Evolutionary conservation across 2,113 vertebrate genomes (phyloP).

Genomic region (Puma concolor): DNA sequence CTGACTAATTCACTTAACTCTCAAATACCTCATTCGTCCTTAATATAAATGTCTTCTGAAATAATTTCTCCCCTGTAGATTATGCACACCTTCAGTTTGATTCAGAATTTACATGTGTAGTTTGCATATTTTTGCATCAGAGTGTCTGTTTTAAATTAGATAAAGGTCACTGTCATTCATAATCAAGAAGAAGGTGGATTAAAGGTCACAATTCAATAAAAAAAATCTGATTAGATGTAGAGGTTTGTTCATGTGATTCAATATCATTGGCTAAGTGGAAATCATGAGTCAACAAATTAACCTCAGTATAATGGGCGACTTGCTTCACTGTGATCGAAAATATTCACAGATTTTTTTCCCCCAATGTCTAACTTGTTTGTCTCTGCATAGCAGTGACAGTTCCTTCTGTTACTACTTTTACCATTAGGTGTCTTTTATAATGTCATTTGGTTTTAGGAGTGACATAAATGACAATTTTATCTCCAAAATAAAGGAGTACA

Average conservation of each 20-base stretch:
- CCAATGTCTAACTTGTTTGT: slow-evolving; percentile 74
- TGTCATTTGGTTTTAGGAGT: slow-evolving; percentile 75
- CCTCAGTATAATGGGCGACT: slow-evolving; percentile 83
- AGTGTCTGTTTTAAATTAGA: slow-evolving; percentile 89
- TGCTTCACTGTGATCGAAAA: slow-evolving; percentile 83
- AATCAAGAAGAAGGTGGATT: slow-evolving; percentile 90
- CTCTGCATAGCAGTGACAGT: slow-evolving; percentile 38
- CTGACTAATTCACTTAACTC: slow-evolving; percentile 81
- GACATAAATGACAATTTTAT: slow-evolving; percentile 73
- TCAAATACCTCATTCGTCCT: slow-evolving; percentile 68
- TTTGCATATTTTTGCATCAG: slow-evolving; percentile 91
- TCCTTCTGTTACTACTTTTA: slow-evolving; percentile 66
- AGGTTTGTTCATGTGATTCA: slow-evolving; percentile 87
- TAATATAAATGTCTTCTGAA: slow-evolving; percentile 83
- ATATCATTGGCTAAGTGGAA: slow-evolving; percentile 87
- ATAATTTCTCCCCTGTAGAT: slow-evolving; percentile 81
- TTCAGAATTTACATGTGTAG: slow-evolving; percentile 89
- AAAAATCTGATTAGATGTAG: slow-evolving; percentile 87
- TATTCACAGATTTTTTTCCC: slow-evolving; percentile 72
- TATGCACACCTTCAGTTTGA: slow-evolving; percentile 86
- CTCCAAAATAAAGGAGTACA: slow-evolving; percentile 71
- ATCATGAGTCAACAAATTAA: slow-evolving; percentile 88
- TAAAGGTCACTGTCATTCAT: slow-evolving; percentile 93
- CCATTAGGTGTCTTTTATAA: slow-evolving; percentile 71
- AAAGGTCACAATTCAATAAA: slow-evolving; percentile 91